Evolutionary conservation across 2,113 vertebrate genomes (phyloP).

Genomic region (Choloepus hoffmanni): DNA sequence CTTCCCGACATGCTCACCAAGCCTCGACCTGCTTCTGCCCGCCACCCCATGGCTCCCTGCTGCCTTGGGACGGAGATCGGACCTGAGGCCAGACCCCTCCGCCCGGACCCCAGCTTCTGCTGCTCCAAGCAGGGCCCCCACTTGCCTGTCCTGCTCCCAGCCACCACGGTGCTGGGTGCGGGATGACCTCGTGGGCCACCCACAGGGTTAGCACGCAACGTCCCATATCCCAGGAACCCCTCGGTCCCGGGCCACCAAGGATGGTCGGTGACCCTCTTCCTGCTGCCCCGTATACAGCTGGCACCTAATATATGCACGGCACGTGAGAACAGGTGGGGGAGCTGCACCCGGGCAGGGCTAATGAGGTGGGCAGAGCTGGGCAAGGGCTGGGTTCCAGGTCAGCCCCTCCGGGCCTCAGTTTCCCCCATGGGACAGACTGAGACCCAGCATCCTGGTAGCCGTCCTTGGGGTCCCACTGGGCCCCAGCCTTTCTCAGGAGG

Average conservation of each 20-base stretch:
- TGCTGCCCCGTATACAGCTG: accelerated
- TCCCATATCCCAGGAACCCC: not conserved
- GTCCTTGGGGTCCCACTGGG: not conserved
- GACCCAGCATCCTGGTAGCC: not conserved
- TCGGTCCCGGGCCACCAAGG: too few species aligned
- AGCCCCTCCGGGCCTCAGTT: not conserved
- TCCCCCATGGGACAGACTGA: not conserved
- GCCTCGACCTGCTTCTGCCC: not conserved
- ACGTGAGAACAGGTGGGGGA: not conserved
- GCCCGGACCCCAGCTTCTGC: not conserved
- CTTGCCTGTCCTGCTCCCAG: accelerated
- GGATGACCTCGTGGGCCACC: too few species aligned
- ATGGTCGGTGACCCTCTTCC: accelerated
- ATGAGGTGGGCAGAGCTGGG: too few species aligned
- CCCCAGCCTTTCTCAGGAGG: not conserved
- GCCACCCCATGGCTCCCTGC: not conserved
- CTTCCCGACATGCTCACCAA: not conserved
- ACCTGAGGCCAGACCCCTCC: not conserved
- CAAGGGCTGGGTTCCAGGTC: not conserved
- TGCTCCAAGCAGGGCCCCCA: not conserved
- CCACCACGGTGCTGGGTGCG: not conserved
- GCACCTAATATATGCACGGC: accelerated
- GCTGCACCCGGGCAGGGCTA: not conserved
- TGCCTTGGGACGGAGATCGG: not conserved
- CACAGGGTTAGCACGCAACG: not conserved